phyloP scores from a whole-genome alignment of 2,888 invertebrate genomes.

The Agrochola litura region DNA sequence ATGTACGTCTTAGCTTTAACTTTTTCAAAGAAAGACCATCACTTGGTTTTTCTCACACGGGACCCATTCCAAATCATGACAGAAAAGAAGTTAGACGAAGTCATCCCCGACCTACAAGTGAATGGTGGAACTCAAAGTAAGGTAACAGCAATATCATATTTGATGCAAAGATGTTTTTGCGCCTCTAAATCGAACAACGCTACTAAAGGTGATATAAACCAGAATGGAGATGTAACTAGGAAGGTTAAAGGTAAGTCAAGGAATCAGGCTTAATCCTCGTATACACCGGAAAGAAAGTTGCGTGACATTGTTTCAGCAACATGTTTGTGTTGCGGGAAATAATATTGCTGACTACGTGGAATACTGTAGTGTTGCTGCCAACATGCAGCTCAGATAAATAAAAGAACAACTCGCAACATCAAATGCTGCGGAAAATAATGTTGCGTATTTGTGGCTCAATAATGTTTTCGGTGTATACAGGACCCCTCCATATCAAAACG shows the following conservation, averaged over 20 bases:
- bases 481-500: neutral
- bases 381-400: neutral
- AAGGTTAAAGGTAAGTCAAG: conserved; percentile 17
- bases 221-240: neutral
- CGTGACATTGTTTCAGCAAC: neutral
- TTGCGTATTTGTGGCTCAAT: neutral
- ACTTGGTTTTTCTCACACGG: neutral
- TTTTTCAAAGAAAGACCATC: conserved; percentile 62
- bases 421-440: neutral
- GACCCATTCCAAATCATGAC: neutral
- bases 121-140: neutral
- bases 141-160: neutral
- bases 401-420: neutral
- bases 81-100: neutral
- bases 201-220: conserved; percentile 22
- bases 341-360: neutral
- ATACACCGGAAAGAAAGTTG: neutral
- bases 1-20: conserved; percentile 62
- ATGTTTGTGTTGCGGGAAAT: neutral
- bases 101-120: neutral
- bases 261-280: neutral
- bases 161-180: conserved; percentile 19
- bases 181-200: neutral
- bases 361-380: neutral
- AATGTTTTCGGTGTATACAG: neutral